A percentile compares a stretch with the other conserved stretches of the same genome.
phyloP scores from a whole-genome alignment of 2,797 vertebrate genomes.

The Poeciliopsis presidionis region DNA sequence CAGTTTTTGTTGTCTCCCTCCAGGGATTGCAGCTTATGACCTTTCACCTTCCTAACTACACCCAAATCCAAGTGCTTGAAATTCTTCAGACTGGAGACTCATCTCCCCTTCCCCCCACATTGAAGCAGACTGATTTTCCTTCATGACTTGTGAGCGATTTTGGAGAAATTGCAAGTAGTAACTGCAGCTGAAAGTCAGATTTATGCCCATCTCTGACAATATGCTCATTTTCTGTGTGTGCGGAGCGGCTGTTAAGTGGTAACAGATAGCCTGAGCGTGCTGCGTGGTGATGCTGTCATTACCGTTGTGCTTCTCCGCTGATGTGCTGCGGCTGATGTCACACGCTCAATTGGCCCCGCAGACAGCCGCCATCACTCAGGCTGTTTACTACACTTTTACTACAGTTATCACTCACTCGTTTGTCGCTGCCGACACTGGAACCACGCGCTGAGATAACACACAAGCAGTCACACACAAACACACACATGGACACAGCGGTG shows the following conservation, averaged over 20 bases:
- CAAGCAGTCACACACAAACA: conserved; percentile 21
- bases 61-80: conserved; percentile 37
- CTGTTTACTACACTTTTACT: conserved; percentile 75
- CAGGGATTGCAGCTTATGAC: conserved; percentile 56
- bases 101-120: conserved; percentile 7
- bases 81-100: conserved; percentile 48
- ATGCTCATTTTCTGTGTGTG: conserved; percentile 37
- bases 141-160: conserved; percentile 38
- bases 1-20: conserved; percentile 66
- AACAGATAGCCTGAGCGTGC: conserved; percentile 65
- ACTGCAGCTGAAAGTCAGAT: conserved; percentile 53
- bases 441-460: conserved; percentile 54
- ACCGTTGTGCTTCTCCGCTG: conserved; percentile 74
- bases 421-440: conserved; percentile 46
- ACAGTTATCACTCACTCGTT: conserved; percentile 72
- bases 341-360: conserved; percentile 80
- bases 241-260: conserved; percentile 52
- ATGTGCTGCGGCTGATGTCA: conserved; percentile 79
- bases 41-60: conserved; percentile 68
- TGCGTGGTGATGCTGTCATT: conserved; percentile 74
- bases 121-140: conserved; percentile 15
- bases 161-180: conserved; percentile 38
- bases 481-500: conserved; percentile 6
- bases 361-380: conserved; percentile 76
- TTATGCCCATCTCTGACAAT: conserved; percentile 36